Evolutionary conservation across 2,113 vertebrate genomes (phyloP).

Genomic region (Euleptes europaea): DNA sequence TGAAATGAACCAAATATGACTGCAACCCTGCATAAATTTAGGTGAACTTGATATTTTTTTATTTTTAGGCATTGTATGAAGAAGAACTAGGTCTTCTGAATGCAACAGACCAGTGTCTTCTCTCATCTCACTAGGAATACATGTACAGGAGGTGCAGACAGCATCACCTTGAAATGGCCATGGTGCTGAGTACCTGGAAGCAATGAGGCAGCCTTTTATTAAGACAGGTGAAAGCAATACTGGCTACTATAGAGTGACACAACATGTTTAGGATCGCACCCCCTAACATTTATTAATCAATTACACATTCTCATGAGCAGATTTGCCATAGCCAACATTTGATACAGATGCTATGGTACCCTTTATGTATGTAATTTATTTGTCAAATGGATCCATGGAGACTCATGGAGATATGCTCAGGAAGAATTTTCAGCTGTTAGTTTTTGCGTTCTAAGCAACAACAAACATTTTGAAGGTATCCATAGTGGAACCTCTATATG

Average conservation of each 20-base stretch:
- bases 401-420: too few relatives aligned
- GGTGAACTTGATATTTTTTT: too few relatives aligned
- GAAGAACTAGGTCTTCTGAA: background rate
- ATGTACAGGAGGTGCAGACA: background rate
- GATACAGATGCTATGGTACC: slow-evolving; percentile 37
- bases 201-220: too few relatives aligned
- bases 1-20: background rate
- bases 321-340: slow-evolving; percentile 56
- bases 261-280: background rate
- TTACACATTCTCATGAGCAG: slow-evolving; percentile 32
- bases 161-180: too few relatives aligned
- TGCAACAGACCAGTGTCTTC: background rate
- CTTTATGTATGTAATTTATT: slow-evolving; percentile 62
- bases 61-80: background rate
- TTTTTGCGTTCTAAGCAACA: too few relatives aligned
- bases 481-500: too few relatives aligned
- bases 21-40: too few relatives aligned
- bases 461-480: too few relatives aligned
- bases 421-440: too few relatives aligned
- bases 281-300: slow-evolving; percentile 29
- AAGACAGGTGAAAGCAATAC: background rate
- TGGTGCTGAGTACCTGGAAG: too few relatives aligned
- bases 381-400: background rate
- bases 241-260: background rate
- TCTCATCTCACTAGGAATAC: background rate